Evolutionary conservation across 2,888 invertebrate genomes (phyloP).

Genomic region (Geotrupes spiniger): DNA sequence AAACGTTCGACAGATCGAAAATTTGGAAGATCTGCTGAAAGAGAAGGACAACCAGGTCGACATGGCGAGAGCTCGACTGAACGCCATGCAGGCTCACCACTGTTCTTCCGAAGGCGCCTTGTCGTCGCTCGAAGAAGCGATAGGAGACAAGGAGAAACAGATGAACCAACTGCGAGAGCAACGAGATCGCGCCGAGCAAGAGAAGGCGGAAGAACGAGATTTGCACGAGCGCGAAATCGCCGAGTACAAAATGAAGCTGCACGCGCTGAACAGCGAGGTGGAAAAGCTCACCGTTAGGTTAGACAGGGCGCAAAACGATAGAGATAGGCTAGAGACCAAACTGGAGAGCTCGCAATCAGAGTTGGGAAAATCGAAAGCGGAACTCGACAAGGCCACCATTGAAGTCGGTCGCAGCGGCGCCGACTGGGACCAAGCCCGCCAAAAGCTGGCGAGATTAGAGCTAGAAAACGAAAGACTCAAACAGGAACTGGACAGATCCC

Average conservation of each 20-base stretch:
- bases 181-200: conserved; percentile 91
- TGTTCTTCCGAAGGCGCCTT: conserved; percentile 91
- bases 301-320: conserved; percentile 85
- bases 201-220: conserved; percentile 94
- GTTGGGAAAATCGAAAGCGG: conserved; percentile 90
- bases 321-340: conserved; percentile 87
- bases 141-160: conserved; percentile 96
- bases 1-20: conserved; percentile 75
- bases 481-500: conserved; percentile 63
- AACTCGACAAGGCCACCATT: conserved; percentile 85
- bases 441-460: conserved; percentile 79
- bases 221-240: conserved; percentile 89
- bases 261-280: conserved; percentile 87
- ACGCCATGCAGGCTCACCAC: conserved; percentile 93
- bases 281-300: conserved; percentile 83
- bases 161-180: conserved; percentile 93
- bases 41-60: conserved; percentile 99
- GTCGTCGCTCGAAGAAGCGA: conserved; percentile 90
- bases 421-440: conserved; percentile 85
- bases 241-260: conserved; percentile 92
- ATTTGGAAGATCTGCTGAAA: conserved; percentile 92
- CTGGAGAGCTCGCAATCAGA: conserved; percentile 91
- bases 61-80: conserved; percentile 85
- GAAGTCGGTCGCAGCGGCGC: conserved; percentile 87
- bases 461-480: conserved; percentile 87